phyloP scores from a whole-genome alignment of 2,113 vertebrate genomes.

The Podocnemis expansa region DNA sequence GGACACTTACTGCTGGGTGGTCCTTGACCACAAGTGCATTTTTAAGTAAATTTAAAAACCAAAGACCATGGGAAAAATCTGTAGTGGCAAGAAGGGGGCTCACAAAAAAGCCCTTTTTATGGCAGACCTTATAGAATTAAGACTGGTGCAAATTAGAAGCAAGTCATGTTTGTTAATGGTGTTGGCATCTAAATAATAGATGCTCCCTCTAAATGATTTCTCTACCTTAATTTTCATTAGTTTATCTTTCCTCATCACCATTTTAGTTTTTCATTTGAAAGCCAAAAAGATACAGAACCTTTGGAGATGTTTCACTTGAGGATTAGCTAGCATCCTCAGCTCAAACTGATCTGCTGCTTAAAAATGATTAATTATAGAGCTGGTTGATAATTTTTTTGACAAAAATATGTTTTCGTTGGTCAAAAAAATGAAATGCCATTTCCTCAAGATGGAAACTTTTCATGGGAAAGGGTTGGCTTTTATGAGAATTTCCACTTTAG shows the following conservation, averaged over 20 bases:
- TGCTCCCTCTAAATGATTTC: neutral
- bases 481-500: neutral
- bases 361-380: neutral
- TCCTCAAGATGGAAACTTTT: neutral
- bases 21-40: neutral
- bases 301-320: neutral
- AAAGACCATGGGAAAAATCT: neutral
- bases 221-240: neutral
- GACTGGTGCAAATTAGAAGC: neutral
- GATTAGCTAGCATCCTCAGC: neutral
- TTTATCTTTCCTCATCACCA: neutral
- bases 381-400: neutral
- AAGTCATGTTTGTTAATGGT: neutral
- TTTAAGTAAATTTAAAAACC: neutral
- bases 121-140: neutral
- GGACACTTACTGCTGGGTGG: neutral
- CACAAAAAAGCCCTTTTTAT: neutral
- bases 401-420: neutral
- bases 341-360: neutral
- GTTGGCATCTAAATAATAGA: neutral
- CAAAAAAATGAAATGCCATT: neutral
- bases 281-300: neutral
- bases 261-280: neutral
- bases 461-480: neutral
- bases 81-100: neutral